phyloP scores from a whole-genome alignment of 2,888 invertebrate genomes.

The Therioaphis trifolii region DNA sequence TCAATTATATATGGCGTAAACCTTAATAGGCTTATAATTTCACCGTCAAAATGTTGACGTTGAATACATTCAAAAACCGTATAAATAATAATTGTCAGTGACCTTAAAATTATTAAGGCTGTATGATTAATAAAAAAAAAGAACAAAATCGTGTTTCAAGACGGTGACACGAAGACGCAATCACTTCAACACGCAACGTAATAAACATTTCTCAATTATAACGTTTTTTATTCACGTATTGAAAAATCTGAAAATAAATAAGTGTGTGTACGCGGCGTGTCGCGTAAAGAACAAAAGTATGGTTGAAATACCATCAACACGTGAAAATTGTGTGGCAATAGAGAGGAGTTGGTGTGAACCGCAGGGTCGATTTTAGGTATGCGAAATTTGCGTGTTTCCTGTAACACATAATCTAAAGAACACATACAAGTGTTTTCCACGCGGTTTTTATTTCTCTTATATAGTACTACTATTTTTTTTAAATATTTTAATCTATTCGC shows the following conservation, averaged over 20 bases:
- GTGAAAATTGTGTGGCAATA: constrained; percentile 9
- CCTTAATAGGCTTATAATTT: neutral
- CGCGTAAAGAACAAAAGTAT: neutral
- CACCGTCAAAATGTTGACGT: neutral
- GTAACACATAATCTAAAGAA: neutral
- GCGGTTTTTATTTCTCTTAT: constrained; percentile 1
- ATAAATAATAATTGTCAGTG: neutral
- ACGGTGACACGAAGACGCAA: constrained; percentile 12
- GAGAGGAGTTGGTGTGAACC: too few relatives aligned
- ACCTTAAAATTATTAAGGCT: neutral
- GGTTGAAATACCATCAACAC: constrained; percentile 9
- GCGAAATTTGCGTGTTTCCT: neutral
- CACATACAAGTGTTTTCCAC: neutral
- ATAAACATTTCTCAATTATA: constrained; percentile 48
- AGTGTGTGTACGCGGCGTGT: neutral
- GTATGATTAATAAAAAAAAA: neutral
- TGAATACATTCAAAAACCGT: neutral
- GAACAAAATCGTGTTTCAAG: constrained; percentile 1
- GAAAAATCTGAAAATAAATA: constrained; percentile 13
- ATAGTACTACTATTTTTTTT: constrained; percentile 18
- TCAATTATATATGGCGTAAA: too few relatives aligned
- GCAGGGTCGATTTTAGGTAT: neutral
- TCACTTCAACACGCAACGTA: constrained; percentile 20
- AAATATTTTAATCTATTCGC: constrained; percentile 41
- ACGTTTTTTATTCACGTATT: neutral